Base-by-base conservation (phyloP, 1,140 invertebrate species). In the Andrena cerasifolii region DNA sequence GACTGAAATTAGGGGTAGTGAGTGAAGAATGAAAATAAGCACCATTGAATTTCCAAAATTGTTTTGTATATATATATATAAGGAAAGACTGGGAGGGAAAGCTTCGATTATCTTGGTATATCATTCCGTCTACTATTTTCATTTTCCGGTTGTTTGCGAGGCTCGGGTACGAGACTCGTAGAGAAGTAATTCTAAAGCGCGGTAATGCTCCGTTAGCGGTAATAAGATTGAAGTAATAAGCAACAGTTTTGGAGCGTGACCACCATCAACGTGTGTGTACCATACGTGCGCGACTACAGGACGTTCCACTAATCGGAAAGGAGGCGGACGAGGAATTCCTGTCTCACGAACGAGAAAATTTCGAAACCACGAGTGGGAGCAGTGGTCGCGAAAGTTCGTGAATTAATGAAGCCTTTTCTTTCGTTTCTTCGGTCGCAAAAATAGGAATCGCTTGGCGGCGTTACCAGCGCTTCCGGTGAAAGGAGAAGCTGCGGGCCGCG, bases 231-330 rank as follows among this genome's bases (percentile, higher is more conserved):
- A 88, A 88, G 88, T 90, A 91, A 91, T 90, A 89, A 91, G 87
- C 54, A 78, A 87, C 86, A 83, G 89, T 92, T 92, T 91, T 91
- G 89, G 91, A 92, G 91, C 91, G 91, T 92, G 90, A 92, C 91
- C 82, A 83, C 65, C 62, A 33, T 45, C 28, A 80, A 77, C 61
- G 67, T 47, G 83, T 70, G 78, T 75, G 70, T 56, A 56, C n/a
- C n/a, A n/a, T 82, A 53, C 31, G 40, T n/a, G 62, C 43, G 66
- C 66, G 36, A 72, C 51, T 68, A 76, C 67, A 70, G 70, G 51
- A 83, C 83, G 85, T 86, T 81, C 83, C 82, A 75, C 72, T 79
- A 79, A 84, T 82, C 66, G 66, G 56, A 68, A 66, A 58, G 47
- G n/a, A 31, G 16, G 26, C 21, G 24, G 59, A 47, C 54, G 31